Base-by-base conservation (phyloP, 2,888 invertebrate species). In the Ectropis crepuscularia region DNA sequence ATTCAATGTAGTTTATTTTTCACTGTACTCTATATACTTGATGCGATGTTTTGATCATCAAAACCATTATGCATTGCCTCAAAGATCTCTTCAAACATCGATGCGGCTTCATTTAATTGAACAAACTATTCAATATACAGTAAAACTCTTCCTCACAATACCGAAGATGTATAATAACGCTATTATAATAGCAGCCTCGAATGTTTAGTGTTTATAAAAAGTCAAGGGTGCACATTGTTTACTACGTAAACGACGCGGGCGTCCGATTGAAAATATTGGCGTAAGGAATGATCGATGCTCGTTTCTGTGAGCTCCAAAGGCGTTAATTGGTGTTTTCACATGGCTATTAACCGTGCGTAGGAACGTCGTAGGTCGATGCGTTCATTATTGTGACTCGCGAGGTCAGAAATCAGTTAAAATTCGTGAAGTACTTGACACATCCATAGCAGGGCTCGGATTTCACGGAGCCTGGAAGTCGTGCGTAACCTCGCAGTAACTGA, bases 171-270 rank as follows among this genome's bases (percentile, higher is more conserved):
- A 80, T 79, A 82, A 83, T 80, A 80, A 75, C 78, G 68, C 74
- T 74, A 81, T 85, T 81, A 83, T 77, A 69, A 68, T 59, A 46
- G 50, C 74, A 81, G 77, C 87, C 86, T 88, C 81, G 83, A 70
- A 71, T 72, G 67, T 71, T 78, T 75, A 70, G 70, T 72, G 65
- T 71, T 76, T 76, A 71, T 59, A 42, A 87, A 85, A 88, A 87
- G 87, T 88, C 90, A 90, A 89, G 90, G 89, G 76, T 73, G 71
- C 37, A 72, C 74, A 86, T 88, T 88, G 86, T 89, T 86, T 81
- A 82, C 78, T n/a, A 10, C 51, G 41, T 70, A 77, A 82, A 78
- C 69, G 70, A 67, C 73, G 73, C 71, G 59, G 64, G 61, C 68
- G 65, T 67, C n/a, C 39, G 53, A 45, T 63, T 55, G 50, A 59